phyloP scores from a whole-genome alignment of 2,113 vertebrate genomes.

The Periophthalmus modestus region DNA sequence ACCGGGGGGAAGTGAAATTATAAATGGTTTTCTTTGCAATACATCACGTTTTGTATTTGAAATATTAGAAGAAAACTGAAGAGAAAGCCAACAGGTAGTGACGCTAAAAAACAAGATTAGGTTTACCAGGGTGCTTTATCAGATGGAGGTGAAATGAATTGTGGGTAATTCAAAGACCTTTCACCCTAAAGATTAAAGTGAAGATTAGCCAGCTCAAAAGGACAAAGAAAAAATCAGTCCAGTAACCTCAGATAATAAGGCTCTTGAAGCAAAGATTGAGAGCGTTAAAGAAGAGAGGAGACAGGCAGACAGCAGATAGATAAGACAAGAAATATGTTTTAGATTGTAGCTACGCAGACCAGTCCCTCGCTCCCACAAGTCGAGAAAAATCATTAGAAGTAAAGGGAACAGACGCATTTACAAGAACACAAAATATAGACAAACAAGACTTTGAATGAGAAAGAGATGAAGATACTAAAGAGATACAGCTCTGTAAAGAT shows the following conservation, averaged over 20 bases:
- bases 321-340: constrained; percentile 52
- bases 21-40: constrained; percentile 58
- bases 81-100: constrained; percentile 21
- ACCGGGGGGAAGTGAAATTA: constrained; percentile 30
- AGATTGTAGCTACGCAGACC: constrained; percentile 44
- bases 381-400: constrained; percentile 52
- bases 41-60: constrained; percentile 51
- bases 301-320: constrained; percentile 47
- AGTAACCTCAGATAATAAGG: constrained; percentile 27
- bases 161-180: constrained; percentile 42
- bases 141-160: constrained; percentile 48
- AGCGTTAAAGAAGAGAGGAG: constrained; percentile 29
- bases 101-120: constrained; percentile 36
- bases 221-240: constrained; percentile 11
- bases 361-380: constrained; percentile 48
- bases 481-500: constrained; percentile 10
- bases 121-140: constrained; percentile 46
- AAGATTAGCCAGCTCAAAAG: constrained; percentile 19
- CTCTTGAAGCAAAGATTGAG: constrained; percentile 29
- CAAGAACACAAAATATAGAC: constrained; percentile 50
- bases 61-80: constrained; percentile 43
- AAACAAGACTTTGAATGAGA: constrained; percentile 24
- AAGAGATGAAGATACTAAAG: constrained; percentile 1
- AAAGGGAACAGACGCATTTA: constrained; percentile 40
- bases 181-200: constrained; percentile 31